A percentile compares a stretch with the other conserved stretches of the same genome.
Evolutionary conservation across 2,888 invertebrate species (phyloP).

Genomic region (Bimastos eiseni): DNA sequence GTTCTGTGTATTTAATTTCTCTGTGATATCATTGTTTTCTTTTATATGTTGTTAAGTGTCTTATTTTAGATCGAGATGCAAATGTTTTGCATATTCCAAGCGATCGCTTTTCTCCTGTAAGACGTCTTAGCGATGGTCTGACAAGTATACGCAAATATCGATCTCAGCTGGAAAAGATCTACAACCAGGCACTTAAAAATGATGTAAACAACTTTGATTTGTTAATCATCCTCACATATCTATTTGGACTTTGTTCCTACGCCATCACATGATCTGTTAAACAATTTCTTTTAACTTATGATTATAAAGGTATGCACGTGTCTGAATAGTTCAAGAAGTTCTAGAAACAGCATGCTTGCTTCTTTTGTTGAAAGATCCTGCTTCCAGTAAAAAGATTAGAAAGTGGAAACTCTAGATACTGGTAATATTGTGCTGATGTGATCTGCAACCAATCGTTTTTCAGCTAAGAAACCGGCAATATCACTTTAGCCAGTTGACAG

Average conservation of each 20-base stretch:
- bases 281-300: constrained; percentile 9
- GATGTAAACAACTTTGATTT: constrained; percentile 18
- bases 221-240: background rate
- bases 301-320: background rate
- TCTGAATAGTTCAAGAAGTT: background rate
- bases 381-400: too few species aligned
- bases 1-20: background rate
- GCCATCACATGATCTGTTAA: background rate
- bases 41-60: background rate
- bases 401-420: too few species aligned
- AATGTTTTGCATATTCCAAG: constrained; percentile 65
- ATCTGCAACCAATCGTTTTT: too few species aligned
- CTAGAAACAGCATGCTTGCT: too few species aligned
- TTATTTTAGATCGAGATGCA: constrained; percentile 62
- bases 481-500: too few species aligned
- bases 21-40: background rate
- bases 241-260: background rate
- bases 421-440: too few species aligned
- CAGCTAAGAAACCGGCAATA: too few species aligned
- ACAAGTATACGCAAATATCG: constrained; percentile 55
- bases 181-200: constrained; percentile 68
- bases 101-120: constrained; percentile 86
- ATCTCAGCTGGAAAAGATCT: constrained; percentile 62
- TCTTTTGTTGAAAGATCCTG: too few species aligned
- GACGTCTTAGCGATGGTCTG: constrained; percentile 82